Evolutionary conservation across 2,888 invertebrate species (phyloP).

Genomic region (Cyrtodaria siliqua): DNA sequence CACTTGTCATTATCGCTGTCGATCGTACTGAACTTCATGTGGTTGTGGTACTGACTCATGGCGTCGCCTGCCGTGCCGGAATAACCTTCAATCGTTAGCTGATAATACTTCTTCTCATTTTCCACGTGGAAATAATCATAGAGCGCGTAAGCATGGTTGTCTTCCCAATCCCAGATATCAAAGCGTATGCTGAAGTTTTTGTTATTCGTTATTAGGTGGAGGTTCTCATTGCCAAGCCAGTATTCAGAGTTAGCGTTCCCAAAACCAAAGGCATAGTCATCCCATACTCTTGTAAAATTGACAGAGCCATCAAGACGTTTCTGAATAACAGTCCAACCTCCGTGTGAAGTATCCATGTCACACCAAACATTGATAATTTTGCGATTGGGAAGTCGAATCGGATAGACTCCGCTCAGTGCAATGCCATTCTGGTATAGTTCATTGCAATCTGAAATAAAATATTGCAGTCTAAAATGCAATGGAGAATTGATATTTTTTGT

Average conservation of each 20-base stretch:
- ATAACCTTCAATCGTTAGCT: constrained; percentile 91
- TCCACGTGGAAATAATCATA: constrained; percentile 92
- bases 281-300: constrained; percentile 94
- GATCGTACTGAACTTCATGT: constrained; percentile 95
- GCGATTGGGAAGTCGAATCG: constrained; percentile 88
- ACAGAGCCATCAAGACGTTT: constrained; percentile 92
- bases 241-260: constrained; percentile 92
- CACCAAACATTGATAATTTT: constrained; percentile 92
- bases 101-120: constrained; percentile 90
- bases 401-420: constrained; percentile 91
- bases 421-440: constrained; percentile 87
- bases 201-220: constrained; percentile 90
- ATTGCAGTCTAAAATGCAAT: too few relatives aligned
- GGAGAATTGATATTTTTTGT: too few relatives aligned
- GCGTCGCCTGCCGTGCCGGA: constrained; percentile 95
- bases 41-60: constrained; percentile 93
- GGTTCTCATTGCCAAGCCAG: constrained; percentile 95
- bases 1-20: constrained; percentile 94
- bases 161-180: constrained; percentile 94
- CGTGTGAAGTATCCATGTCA: constrained; percentile 86
- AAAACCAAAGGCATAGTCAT: constrained; percentile 93
- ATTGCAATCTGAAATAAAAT: constrained; percentile 88
- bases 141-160: constrained; percentile 92
- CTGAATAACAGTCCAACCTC: constrained; percentile 92
- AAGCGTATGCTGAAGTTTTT: constrained; percentile 89